These are phyloP conservation scores for Philereme vetulata DNA, from an alignment of 2,888 invertebrate genomes.

Conservation along the genomic window DNA sequence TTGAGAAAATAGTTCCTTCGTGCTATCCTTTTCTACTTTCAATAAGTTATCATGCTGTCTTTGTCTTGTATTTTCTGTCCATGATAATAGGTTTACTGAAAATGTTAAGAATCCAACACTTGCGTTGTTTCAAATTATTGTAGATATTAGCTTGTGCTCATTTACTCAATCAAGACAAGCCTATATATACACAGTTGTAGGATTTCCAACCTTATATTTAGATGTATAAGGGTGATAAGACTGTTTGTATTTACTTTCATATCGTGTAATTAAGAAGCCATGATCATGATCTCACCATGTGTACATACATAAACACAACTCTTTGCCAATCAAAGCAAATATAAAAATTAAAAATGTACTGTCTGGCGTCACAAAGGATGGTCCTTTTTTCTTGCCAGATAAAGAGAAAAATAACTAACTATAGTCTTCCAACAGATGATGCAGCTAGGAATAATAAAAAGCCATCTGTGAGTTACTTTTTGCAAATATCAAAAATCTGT, in stretches of 20 bases:
- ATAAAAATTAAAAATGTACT: no score
- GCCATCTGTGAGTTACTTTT: no score
- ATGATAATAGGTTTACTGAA: neutral
- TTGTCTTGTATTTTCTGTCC: slow-evolving; percentile 11
- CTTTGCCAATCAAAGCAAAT: neutral
- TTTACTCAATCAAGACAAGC: slow-evolving; percentile 8
- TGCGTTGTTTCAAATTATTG: no score
- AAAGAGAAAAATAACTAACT: no score
- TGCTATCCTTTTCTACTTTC: slow-evolving; percentile 20
- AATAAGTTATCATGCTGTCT: slow-evolving; percentile 9
- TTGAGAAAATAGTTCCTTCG: slow-evolving; percentile 18
- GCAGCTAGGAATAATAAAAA: no score
- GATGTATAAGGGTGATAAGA: slow-evolving; percentile 4
- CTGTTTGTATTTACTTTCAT: slow-evolving; percentile 5
- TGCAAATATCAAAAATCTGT: no score
- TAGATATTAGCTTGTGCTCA: slow-evolving; percentile 1
- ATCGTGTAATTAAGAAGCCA: slow-evolving; percentile 2
- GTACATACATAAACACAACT: neutral
- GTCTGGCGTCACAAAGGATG: no score
- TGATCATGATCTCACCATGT: neutral
- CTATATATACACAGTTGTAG: slow-evolving; percentile 2
- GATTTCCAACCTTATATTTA: slow-evolving; percentile 9
- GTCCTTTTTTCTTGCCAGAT: no score
- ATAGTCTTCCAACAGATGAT: no score
- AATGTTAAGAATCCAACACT: no score